Base-by-base conservation (phyloP, 2,113 vertebrate genomes). In the Gobio gobio region DNA sequence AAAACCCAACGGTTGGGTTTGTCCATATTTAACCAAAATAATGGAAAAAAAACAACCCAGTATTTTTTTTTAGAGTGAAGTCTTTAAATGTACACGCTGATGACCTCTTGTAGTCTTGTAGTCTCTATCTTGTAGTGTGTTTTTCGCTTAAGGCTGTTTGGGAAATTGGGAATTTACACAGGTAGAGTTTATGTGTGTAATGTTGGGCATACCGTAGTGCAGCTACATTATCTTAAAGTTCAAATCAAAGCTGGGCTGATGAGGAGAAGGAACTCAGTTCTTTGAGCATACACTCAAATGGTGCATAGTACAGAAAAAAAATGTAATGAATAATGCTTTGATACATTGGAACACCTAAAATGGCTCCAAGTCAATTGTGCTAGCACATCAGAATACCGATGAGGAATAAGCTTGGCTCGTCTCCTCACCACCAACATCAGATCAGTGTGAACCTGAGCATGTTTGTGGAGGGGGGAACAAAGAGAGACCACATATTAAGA, bases 331-430 rank as follows among this genome's bases (percentile, higher is more conserved):
- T 78, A 77, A 51, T 61, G 85, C 87, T 87, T 88, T 84, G 84
- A 92, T 86, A 85, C 79, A 14, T 85, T 86, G 83, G 88, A 90
- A 92, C 49, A 89, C 79, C 88, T 66, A 87, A 91, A 92, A 93
- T 91, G 92, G 90, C 91, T 79, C 64, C 26, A 10, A 54, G 75
- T 70, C n/a, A 79, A 54, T 47, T 22, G 85, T 18, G 33, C 49
- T 84, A 87, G 85, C 87, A 78, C 85, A 89, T 91, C 83, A 88
- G 88, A 90, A 85, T 85, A 87, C 87, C 89, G 91, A 92, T 87
- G 82, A 45, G 77, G 73, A 84, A 84, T 85, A 86, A 85, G 90
- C 72, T 29, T 51, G 79, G 79, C 40, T 83, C 64, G 8, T 54
- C 49, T 36, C 20, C 26, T 68, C 16, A 68, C 45, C 43, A 26